Percentiles rank a stretch among this genome's conserved stretches.
Evolutionary conservation across 2,888 invertebrate genomes (phyloP).

Genomic region (Leptothorax acervorum): DNA sequence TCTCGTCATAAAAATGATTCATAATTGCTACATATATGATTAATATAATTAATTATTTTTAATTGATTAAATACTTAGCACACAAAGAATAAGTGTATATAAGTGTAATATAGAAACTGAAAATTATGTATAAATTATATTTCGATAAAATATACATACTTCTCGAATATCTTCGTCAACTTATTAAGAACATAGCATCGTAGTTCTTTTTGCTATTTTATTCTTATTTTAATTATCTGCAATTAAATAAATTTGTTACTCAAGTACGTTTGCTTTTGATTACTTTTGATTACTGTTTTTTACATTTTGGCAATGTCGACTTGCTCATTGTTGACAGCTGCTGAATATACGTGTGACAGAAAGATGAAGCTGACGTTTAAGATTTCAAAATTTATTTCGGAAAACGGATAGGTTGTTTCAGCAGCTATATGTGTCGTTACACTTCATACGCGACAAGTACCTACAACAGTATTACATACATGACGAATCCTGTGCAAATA

Average conservation of each 20-base stretch:
- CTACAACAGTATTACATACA: neutral
- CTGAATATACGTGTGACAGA: neutral
- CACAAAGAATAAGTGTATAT: neutral
- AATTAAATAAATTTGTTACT: neutral
- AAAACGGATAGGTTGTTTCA: neutral
- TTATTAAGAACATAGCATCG: neutral
- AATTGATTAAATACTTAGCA: neutral
- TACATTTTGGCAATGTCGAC: neutral
- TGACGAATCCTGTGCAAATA: constrained; percentile 56
- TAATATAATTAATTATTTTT: neutral
- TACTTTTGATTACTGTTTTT: neutral
- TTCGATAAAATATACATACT: constrained; percentile 18
- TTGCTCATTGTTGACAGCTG: neutral
- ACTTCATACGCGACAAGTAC: neutral
- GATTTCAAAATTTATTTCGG: constrained; percentile 8
- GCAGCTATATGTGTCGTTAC: neutral
- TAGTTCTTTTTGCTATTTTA: neutral
- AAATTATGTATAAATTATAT: neutral
- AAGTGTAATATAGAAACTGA: neutral
- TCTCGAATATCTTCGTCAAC: neutral
- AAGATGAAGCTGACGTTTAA: neutral
- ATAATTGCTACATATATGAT: neutral
- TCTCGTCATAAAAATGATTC: constrained; percentile 50
- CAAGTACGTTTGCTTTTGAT: neutral
- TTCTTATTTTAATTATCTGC: neutral